Evolutionary conservation across 2,888 invertebrate genomes (phyloP).

Genomic region (Caenorhabditis macrosperma): DNA sequence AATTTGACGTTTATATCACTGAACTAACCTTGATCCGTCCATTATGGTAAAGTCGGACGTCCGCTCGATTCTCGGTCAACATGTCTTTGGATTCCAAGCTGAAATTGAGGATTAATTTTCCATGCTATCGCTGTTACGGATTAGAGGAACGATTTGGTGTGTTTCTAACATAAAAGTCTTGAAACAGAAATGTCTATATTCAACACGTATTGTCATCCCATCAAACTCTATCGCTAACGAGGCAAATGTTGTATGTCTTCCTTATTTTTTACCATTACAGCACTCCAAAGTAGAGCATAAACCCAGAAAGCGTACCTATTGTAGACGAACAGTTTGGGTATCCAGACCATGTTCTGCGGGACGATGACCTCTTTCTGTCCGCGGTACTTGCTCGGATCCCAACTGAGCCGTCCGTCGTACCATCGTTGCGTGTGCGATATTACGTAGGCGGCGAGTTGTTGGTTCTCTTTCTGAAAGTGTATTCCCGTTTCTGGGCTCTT

Average conservation of each 20-base stretch:
- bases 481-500: no score
- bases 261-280: no score
- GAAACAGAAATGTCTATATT: no score
- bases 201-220: no score
- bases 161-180: no score
- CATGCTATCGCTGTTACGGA: no score
- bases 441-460: slow-evolving; percentile 76
- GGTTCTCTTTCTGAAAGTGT: slow-evolving; percentile 71
- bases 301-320: slow-evolving; percentile 53
- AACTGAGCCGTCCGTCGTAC: slow-evolving; percentile 62
- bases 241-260: no score
- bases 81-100: slow-evolving; percentile 77
- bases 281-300: no score
- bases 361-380: slow-evolving; percentile 71
- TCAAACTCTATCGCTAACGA: no score
- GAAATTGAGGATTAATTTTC: no score
- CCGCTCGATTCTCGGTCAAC: slow-evolving; percentile 73
- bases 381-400: slow-evolving; percentile 65
- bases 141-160: no score
- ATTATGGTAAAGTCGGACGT: slow-evolving; percentile 66
- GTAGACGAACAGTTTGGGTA: slow-evolving; percentile 77
- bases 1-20: no score
- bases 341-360: slow-evolving; percentile 75
- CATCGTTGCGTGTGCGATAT: slow-evolving; percentile 73
- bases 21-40: slow-evolving; percentile 55